Base-by-base conservation (phyloP, 2,113 vertebrate genomes). In the Urocitellus parryii region DNA sequence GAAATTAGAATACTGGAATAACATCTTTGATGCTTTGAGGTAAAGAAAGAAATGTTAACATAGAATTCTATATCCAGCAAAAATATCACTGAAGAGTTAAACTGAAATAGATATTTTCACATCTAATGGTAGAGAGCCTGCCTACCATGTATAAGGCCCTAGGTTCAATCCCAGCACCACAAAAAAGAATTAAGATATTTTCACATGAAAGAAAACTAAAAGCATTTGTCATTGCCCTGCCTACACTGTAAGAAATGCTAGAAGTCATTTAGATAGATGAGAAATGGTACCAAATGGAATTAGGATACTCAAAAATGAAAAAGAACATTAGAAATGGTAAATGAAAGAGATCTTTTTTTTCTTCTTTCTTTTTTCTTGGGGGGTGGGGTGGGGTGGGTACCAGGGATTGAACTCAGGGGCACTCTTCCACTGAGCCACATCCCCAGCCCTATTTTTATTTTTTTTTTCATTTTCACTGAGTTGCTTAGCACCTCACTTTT, bases 161-260 rank as follows among this genome's bases (percentile, higher is more conserved):
- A 27, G 22, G 61, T 63, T 63, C 61, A 63, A 63, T 63, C 61
- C 24, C 61, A 63, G 24, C 61, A 63, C 10, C 24, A 63, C 3
- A 25, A 63, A 63, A 63, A 63, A 25, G 61, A 63, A 63, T 63
- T 27, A 90, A 93, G n/a, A 56, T 82, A 83, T 82, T 94, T 91
- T 84, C 78, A 88, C 24, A 68, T 79, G 61, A 91, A 27, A 96
- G n/a, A 82, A 88, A 91, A 82, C n/a, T 77, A 83, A 84, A 94
- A 79, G 27, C 65, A 95, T 79, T 73, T 79, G n/a, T 79, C 70
- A 88, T 58, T 34, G 24, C 53, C 2, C 68, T 70, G 81, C 5
- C 24, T 81, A 53, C 18, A 87, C 16, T 48, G 24, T 87, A 82
- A 77, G 68, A 87, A 95, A 93, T 95, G 39, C 24, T 90, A 82